Evolutionary conservation across 2,888 invertebrate species (phyloP).

Genomic region (Drosophila pseudotalamancana): DNA sequence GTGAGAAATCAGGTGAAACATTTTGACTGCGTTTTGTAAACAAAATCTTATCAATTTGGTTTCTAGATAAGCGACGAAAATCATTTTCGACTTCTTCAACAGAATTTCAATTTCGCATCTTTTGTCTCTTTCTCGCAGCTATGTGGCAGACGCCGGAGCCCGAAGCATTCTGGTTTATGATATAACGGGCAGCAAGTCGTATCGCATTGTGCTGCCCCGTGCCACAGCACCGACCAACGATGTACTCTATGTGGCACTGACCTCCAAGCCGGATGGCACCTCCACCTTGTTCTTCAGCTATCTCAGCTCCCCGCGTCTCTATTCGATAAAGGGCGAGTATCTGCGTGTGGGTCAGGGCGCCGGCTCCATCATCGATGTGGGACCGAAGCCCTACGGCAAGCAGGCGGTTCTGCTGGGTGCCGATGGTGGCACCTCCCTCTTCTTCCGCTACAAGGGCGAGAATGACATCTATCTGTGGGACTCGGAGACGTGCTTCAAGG

Average conservation of each 20-base stretch:
- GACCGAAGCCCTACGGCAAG: conserved; percentile 85
- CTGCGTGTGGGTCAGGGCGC: conserved; percentile 86
- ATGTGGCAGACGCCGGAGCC: conserved; percentile 83
- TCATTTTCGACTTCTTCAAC: too few relatives aligned
- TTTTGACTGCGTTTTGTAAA: background rate
- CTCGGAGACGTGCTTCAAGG: conserved; percentile 86
- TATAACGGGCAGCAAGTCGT: conserved; percentile 85
- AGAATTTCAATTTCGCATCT: too few relatives aligned
- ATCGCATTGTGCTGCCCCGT: conserved; percentile 86
- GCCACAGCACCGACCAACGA: conserved; percentile 85
- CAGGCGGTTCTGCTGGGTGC: conserved; percentile 87
- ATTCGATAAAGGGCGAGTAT: conserved; percentile 86
- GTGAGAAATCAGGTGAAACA: background rate
- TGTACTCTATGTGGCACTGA: conserved; percentile 86
- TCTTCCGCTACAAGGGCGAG: conserved; percentile 87
- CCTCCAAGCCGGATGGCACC: conserved; percentile 85
- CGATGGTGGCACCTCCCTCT: conserved; percentile 86
- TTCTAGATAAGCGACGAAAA: conserved; percentile 16
- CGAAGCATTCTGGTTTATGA: conserved; percentile 85
- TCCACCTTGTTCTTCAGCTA: conserved; percentile 87
- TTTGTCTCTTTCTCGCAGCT: conserved; percentile 61
- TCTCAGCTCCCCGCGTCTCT: conserved; percentile 86
- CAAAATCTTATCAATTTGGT: conserved; percentile 20
- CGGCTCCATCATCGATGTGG: conserved; percentile 86
- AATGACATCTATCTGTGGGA: conserved; percentile 88